These are phyloP conservation scores for Brachynemurus nebulosus DNA, from an alignment of 2,888 invertebrate genomes.

Conservation along the genomic window DNA sequence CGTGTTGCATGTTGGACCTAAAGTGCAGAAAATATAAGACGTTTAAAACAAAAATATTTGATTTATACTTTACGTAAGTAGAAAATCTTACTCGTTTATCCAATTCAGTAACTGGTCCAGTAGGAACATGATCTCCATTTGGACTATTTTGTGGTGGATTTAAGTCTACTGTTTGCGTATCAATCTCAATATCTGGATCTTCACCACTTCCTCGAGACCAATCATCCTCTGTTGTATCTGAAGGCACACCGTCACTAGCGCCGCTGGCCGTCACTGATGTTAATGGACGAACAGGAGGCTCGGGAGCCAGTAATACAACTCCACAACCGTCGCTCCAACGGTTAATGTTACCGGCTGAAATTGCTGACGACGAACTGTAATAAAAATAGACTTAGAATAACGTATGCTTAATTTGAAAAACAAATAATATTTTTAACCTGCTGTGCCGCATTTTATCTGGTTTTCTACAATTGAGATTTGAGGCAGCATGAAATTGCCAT, in stretches of 20 bases:
- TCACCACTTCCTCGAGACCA: conserved; percentile 57
- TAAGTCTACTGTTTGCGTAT: conserved; percentile 26
- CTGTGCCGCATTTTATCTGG: conserved; percentile 35
- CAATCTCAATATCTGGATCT: conserved; percentile 48
- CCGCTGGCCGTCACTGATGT: conserved; percentile 23
- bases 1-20: conserved; percentile 56
- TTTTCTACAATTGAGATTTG: conserved; percentile 31
- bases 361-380: conserved; percentile 22
- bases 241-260: conserved; percentile 43
- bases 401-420: not conserved
- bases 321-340: conserved; percentile 25
- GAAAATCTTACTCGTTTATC: conserved; percentile 41
- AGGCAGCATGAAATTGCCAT: conserved; percentile 52
- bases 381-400: not conserved
- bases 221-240: conserved; percentile 52
- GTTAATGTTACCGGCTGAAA: conserved; percentile 24
- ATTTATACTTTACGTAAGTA: too few relatives aligned
- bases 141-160: conserved; percentile 10
- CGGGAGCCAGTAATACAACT: conserved; percentile 23
- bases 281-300: conserved; percentile 9
- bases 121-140: conserved; percentile 14
- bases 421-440: conserved; percentile 29
- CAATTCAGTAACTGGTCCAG: conserved; percentile 44
- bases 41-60: not conserved
- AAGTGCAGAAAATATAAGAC: conserved; percentile 10